Conservation (phyloP, 2,113 vertebrate genomes). For the Eublepharis macularius region DNA sequence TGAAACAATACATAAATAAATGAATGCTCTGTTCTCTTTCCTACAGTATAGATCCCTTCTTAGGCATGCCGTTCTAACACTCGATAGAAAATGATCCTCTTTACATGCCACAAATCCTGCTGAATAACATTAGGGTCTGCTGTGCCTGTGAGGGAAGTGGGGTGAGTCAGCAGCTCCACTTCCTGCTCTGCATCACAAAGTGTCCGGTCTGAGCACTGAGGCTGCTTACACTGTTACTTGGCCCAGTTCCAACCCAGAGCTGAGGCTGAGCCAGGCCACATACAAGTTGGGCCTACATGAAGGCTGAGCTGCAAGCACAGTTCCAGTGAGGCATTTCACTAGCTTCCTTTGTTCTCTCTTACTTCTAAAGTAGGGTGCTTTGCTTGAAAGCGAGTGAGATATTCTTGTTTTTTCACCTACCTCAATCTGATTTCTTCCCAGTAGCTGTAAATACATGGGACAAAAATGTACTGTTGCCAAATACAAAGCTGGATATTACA, state of each 20-base stretch:
- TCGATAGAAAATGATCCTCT: not conserved
- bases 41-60: not conserved
- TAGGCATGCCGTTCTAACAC: not conserved
- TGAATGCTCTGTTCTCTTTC: not conserved
- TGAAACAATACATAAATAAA: not conserved
- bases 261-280: not conserved
- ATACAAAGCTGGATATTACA: not conserved
- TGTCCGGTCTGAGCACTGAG: not conserved
- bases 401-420: not conserved
- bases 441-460: not conserved
- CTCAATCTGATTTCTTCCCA: not conserved
- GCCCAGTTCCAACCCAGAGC: not conserved
- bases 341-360: not conserved
- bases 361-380: not conserved
- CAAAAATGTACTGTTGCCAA: not conserved
- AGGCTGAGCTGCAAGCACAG: not conserved
- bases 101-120: not conserved
- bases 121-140: not conserved
- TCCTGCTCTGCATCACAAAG: conserved; percentile 25
- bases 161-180: conserved; percentile 26
- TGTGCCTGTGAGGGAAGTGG: conserved; percentile 19
- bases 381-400: not conserved
- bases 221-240: not conserved
- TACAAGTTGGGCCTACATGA: not conserved
- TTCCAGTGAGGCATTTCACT: not conserved